These are phyloP conservation scores for Polypterus senegalus DNA, from an alignment of 2,113 vertebrate species.

Conservation along the genomic window DNA sequence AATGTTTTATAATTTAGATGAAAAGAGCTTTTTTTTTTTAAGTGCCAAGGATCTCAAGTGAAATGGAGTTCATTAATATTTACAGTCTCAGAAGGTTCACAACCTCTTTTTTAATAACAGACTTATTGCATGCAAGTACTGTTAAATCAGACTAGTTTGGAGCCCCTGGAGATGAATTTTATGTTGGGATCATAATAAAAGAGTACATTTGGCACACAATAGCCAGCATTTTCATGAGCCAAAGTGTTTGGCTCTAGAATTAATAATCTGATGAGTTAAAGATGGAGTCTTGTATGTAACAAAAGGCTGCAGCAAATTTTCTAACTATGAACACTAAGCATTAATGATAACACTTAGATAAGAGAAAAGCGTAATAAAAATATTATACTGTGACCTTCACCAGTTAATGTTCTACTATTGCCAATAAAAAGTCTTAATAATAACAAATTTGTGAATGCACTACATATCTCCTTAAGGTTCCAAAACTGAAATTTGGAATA, in stretches of 20 bases:
- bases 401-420: too few species aligned
- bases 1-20: too few species aligned
- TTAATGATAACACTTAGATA: too few species aligned
- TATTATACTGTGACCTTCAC: too few species aligned
- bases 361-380: too few species aligned
- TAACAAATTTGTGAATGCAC: too few species aligned
- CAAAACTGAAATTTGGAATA: too few species aligned
- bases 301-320: too few species aligned
- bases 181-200: background rate
- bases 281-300: background rate
- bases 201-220: background rate
- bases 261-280: background rate
- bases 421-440: too few species aligned
- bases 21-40: too few species aligned
- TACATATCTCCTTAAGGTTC: too few species aligned
- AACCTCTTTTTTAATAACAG: conserved; percentile 15
- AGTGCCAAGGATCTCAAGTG: conserved; percentile 30
- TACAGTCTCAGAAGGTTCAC: conserved; percentile 29
- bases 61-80: conserved; percentile 43
- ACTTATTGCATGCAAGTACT: conserved; percentile 14
- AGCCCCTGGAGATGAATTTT: conserved; percentile 6
- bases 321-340: too few species aligned
- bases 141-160: background rate
- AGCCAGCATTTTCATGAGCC: background rate
- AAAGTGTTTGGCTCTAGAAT: background rate